Conservation (phyloP, 2,888 invertebrate genomes). For the Tiphia femorata region DNA sequence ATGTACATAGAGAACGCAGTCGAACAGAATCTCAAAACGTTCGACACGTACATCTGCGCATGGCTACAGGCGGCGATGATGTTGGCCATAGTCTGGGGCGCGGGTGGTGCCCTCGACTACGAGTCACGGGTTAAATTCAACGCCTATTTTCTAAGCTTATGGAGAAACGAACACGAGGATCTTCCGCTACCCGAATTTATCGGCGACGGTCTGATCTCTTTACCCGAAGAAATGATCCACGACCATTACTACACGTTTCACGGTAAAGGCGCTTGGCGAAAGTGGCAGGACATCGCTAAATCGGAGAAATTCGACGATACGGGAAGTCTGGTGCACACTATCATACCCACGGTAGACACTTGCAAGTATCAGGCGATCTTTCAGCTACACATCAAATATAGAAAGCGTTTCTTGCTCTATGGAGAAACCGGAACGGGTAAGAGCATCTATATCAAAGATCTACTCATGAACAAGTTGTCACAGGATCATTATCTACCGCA, state of each 20-base stretch:
- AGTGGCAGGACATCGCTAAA: conserved; percentile 84
- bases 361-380: conserved; percentile 83
- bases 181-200: conserved; percentile 73
- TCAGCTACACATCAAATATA: conserved; percentile 80
- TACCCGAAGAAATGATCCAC: conserved; percentile 86
- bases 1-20: conserved; percentile 83
- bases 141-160: conserved; percentile 73
- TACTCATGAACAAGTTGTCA: conserved; percentile 77
- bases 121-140: conserved; percentile 80
- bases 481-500: conserved; percentile 81
- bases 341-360: conserved; percentile 90
- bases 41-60: conserved; percentile 76
- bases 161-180: conserved; percentile 69
- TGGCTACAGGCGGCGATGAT: conserved; percentile 86
- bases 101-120: conserved; percentile 84
- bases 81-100: conserved; percentile 84
- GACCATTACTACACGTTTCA: conserved; percentile 88
- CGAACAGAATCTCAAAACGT: conserved; percentile 76
- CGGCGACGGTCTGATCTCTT: conserved; percentile 79
- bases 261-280: conserved; percentile 89
- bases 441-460: conserved; percentile 83
- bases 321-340: conserved; percentile 77
- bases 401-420: conserved; percentile 78
- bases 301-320: conserved; percentile 76
- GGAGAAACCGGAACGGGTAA: conserved; percentile 92